Evolutionary conservation across 1,140 invertebrate species (phyloP).

Genomic region (Brachionus calyciflorus): DNA sequence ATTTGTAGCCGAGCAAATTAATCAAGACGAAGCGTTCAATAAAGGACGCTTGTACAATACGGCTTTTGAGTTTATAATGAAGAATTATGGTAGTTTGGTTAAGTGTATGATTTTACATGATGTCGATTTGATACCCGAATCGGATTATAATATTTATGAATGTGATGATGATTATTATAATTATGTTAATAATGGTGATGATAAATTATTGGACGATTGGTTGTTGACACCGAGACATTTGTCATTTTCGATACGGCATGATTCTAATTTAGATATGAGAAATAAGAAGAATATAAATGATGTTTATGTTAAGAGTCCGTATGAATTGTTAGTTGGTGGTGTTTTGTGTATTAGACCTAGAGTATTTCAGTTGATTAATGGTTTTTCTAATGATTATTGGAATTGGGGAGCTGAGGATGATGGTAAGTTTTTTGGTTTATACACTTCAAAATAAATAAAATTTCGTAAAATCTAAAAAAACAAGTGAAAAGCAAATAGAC

Average conservation of each 20-base stretch:
- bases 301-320: conserved; percentile 70
- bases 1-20: conserved; percentile 78
- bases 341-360: conserved; percentile 65
- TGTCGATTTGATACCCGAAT: conserved; percentile 83
- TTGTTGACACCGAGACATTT: conserved; percentile 10
- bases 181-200: neutral
- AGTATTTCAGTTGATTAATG: conserved; percentile 75
- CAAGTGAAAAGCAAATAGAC: no score
- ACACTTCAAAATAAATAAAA: neutral
- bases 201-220: neutral
- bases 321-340: conserved; percentile 76
- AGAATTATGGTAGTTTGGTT: conserved; percentile 46
- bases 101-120: conserved; percentile 85
- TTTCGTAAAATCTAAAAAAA: conserved; percentile 8
- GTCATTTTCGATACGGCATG: conserved; percentile 2
- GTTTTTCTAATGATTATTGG: conserved; percentile 83
- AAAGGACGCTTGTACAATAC: conserved; percentile 42
- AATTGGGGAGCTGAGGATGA: conserved; percentile 68
- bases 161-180: conserved; percentile 74
- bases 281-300: neutral
- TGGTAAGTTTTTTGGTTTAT: conserved; percentile 29
- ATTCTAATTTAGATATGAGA: neutral
- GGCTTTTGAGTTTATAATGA: conserved; percentile 14
- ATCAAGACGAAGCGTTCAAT: conserved; percentile 11
- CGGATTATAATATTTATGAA: conserved; percentile 82